Conservation (phyloP, 2,888 invertebrate species). For the Colletes collaris region DNA sequence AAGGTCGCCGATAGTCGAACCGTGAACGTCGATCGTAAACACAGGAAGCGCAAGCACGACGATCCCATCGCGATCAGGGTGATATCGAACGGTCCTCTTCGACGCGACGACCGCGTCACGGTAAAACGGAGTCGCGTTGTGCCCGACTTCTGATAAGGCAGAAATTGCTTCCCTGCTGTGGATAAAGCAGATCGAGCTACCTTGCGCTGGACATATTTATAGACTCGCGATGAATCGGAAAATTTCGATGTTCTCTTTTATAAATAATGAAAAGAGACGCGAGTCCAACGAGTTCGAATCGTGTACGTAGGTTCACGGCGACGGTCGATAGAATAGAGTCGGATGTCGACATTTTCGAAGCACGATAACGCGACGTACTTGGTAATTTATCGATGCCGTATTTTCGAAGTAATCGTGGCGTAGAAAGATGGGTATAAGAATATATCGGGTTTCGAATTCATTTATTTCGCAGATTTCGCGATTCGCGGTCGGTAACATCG, state of each 20-base stretch:
- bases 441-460: too few species aligned
- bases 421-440: too few species aligned
- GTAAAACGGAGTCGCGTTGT: not conserved
- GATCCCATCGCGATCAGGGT: not conserved
- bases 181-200: constrained; percentile 29
- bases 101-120: not conserved
- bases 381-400: too few species aligned
- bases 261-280: too few species aligned
- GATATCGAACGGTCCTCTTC: not conserved
- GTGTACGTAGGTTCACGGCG: not conserved
- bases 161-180: not conserved
- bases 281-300: too few species aligned
- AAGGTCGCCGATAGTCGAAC: constrained; percentile 30
- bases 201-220: not conserved
- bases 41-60: constrained; percentile 21
- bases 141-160: constrained; percentile 39
- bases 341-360: not conserved
- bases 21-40: constrained; percentile 23
- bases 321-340: constrained; percentile 20
- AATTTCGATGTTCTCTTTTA: not conserved
- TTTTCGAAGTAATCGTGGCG: not conserved
- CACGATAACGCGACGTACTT: not conserved
- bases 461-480: too few species aligned
- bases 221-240: not conserved
- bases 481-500: not conserved